phyloP scores from a whole-genome alignment of 2,888 invertebrate species.

The Prosapia bicincta region DNA sequence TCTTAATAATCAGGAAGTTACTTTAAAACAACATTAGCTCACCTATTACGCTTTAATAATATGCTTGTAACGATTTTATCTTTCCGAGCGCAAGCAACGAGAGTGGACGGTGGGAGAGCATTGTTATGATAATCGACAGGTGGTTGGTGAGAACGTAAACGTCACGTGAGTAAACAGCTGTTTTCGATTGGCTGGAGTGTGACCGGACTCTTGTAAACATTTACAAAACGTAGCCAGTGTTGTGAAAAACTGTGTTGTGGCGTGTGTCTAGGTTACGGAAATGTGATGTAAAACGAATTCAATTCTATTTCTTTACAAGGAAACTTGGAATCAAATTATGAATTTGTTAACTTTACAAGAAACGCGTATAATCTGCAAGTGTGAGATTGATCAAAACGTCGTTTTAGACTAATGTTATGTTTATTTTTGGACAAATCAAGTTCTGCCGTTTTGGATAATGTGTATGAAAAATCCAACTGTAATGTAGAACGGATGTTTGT shows the following conservation, averaged over 20 bases:
- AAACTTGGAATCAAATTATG: too few relatives aligned
- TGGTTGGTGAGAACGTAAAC: not conserved
- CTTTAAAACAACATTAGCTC: not conserved
- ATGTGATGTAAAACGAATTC: not conserved
- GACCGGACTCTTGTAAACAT: not conserved
- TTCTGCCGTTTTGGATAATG: too few relatives aligned
- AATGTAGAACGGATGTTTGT: too few relatives aligned
- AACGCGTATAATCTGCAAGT: too few relatives aligned
- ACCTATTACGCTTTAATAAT: not conserved
- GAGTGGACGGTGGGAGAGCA: not conserved
- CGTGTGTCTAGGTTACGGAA: not conserved
- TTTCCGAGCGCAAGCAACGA: not conserved
- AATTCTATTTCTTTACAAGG: too few relatives aligned
- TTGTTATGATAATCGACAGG: conserved; percentile 2
- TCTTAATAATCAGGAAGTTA: not conserved
- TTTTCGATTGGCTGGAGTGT: not conserved
- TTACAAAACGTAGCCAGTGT: not conserved
- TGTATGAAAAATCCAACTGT: too few relatives aligned
- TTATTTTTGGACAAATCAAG: too few relatives aligned
- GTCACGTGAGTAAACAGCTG: not conserved
- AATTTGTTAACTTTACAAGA: too few relatives aligned
- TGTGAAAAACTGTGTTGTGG: not conserved
- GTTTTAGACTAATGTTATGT: too few relatives aligned
- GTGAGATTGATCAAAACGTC: too few relatives aligned
- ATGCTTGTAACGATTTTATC: not conserved